phyloP scores from a whole-genome alignment of 2,797 vertebrate genomes.

The Hippocampus kuda region DNA sequence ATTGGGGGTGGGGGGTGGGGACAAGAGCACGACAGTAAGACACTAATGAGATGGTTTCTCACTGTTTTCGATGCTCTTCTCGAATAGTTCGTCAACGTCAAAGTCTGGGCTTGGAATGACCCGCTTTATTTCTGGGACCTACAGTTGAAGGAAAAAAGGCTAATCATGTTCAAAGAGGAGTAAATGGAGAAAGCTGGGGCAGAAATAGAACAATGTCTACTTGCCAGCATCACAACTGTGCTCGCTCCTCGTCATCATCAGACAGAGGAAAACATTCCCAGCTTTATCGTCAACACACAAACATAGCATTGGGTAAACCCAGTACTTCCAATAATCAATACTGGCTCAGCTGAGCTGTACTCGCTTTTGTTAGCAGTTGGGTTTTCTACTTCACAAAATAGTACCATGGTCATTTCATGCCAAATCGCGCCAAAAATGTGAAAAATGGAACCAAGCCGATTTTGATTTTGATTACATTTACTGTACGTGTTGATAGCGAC shows the following conservation, averaged over 20 bases:
- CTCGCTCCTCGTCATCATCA: not conserved
- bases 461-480: too few species aligned
- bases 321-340: too few species aligned
- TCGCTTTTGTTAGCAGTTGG: too few species aligned
- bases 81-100: conserved; percentile 77
- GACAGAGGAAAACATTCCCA: not conserved
- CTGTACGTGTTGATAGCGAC: too few species aligned
- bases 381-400: not conserved
- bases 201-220: not conserved
- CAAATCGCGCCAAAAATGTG: too few species aligned
- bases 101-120: conserved; percentile 22
- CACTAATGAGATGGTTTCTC: conserved; percentile 70
- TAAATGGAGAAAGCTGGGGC: not conserved
- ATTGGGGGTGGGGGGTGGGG: not conserved
- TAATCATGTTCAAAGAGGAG: not conserved
- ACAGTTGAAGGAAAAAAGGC: conserved; percentile 12
- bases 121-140: conserved; percentile 30
- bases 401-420: too few species aligned
- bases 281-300: not conserved
- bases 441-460: too few species aligned
- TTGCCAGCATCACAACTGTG: not conserved
- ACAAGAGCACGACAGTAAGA: conserved; percentile 4
- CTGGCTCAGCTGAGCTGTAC: too few species aligned
- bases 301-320: too few species aligned
- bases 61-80: conserved; percentile 76